Evolutionary conservation across 2,888 invertebrate species (phyloP).

Genomic region (Aphidius colemani): DNA sequence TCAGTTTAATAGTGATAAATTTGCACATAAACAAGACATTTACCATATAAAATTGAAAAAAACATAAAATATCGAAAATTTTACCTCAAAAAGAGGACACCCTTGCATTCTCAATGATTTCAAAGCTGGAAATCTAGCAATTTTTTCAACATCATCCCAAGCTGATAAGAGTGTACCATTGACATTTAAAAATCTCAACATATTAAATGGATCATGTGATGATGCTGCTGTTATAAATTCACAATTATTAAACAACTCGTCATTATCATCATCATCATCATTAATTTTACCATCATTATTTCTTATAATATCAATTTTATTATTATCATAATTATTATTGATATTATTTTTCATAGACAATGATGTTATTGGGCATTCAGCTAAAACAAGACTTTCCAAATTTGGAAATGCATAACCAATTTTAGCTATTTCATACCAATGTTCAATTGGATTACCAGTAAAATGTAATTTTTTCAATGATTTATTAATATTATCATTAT

Average conservation of each 20-base stretch:
- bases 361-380: conserved; percentile 79
- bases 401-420: conserved; percentile 85
- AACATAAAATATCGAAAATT: conserved; percentile 20
- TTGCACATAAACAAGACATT: no score
- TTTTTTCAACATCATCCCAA: conserved; percentile 88
- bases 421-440: conserved; percentile 83
- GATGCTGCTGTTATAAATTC: conserved; percentile 58
- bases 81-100: conserved; percentile 66
- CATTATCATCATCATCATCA: conserved; percentile 36
- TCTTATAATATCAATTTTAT: conserved; percentile 18
- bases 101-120: conserved; percentile 84
- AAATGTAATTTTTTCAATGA: conserved; percentile 82
- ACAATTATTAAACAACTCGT: conserved; percentile 61
- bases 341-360: conserved; percentile 50
- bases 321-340: conserved; percentile 33
- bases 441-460: conserved; percentile 83
- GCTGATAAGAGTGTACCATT: conserved; percentile 81
- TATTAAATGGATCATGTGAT: conserved; percentile 63
- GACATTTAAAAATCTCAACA: conserved; percentile 79
- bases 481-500: conserved; percentile 64
- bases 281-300: conserved; percentile 19
- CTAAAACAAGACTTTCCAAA: conserved; percentile 82
- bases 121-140: conserved; percentile 81
- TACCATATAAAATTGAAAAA: no score
- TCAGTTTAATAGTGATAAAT: no score